A percentile compares a stretch with the other conserved stretches of the same genome.
Evolutionary conservation across 2,888 invertebrate species (phyloP).

Genomic region (Ochropleura leucogaster): DNA sequence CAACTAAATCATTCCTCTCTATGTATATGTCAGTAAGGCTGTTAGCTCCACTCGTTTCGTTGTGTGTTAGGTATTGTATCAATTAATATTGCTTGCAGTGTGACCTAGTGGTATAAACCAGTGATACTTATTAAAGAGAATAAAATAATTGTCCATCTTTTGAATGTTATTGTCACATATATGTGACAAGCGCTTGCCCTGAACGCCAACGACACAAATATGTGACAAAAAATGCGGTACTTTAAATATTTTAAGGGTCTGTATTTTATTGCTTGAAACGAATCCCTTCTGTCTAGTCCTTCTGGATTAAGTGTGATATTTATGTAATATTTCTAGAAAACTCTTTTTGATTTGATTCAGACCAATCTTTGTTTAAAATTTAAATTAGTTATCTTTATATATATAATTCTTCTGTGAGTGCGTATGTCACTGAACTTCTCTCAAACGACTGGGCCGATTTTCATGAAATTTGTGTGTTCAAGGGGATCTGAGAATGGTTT

Average conservation of each 20-base stretch:
- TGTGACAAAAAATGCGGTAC: too few relatives aligned
- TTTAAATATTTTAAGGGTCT: too few relatives aligned
- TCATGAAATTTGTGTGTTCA: too few relatives aligned
- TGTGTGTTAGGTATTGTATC: constrained; percentile 23
- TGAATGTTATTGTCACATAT: too few relatives aligned
- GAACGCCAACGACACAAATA: too few relatives aligned
- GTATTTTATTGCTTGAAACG: too few relatives aligned
- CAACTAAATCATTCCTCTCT: constrained; percentile 63
- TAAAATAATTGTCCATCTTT: background rate
- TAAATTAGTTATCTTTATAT: background rate
- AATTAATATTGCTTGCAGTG: constrained; percentile 46
- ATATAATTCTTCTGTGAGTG: too few relatives aligned
- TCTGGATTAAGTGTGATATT: background rate
- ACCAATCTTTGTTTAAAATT: background rate
- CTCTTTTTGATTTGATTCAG: background rate
- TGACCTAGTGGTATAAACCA: constrained; percentile 12
- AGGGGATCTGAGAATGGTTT: too few relatives aligned
- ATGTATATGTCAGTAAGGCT: constrained; percentile 42
- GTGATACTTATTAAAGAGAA: background rate
- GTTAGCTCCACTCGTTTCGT: constrained; percentile 52
- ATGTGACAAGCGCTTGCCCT: too few relatives aligned
- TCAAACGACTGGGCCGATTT: too few relatives aligned
- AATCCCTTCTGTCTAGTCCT: background rate
- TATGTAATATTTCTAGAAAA: background rate
- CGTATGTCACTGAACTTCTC: too few relatives aligned